phyloP scores from a whole-genome alignment of 1,140 invertebrate species.

The Drosophila azteca region DNA sequence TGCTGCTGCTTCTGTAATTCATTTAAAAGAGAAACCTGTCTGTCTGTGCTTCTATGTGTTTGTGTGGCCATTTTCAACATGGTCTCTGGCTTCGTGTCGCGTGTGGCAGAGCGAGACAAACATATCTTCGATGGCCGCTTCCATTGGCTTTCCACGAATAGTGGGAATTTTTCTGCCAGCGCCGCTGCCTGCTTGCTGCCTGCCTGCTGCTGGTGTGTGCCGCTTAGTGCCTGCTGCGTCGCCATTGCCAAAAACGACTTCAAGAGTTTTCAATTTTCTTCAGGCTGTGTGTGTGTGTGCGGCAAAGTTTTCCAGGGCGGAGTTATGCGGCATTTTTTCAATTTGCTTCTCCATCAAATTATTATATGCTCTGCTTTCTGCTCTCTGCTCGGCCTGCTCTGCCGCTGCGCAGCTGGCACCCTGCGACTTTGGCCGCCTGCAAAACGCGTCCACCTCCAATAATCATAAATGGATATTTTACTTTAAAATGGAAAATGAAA shows the following conservation, averaged over 20 bases:
- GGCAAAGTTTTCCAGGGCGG: conserved; percentile 75
- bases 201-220: too few relatives aligned
- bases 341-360: conserved; percentile 81
- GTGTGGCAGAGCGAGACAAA: conserved; percentile 61
- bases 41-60: neutral
- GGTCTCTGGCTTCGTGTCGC: conserved; percentile 29
- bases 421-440: neutral
- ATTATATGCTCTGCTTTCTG: conserved; percentile 57
- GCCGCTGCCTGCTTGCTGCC: neutral
- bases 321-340: conserved; percentile 83
- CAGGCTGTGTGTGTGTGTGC: conserved; percentile 3
- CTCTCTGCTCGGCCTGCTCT: conserved; percentile 25
- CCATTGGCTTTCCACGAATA: conserved; percentile 68
- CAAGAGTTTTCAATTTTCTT: conserved; percentile 81
- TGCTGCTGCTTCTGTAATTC: conserved; percentile 37
- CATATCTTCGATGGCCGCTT: conserved; percentile 27
- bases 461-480: conserved; percentile 75
- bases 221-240: conserved; percentile 27
- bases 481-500: conserved; percentile 73
- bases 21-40: conserved; percentile 53
- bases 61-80: conserved; percentile 71
- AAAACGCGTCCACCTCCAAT: conserved; percentile 25
- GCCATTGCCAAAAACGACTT: conserved; percentile 76
- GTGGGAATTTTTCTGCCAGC: conserved; percentile 58
- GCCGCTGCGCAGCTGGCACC: conserved; percentile 15